Base-by-base conservation (phyloP, 64 coral and sea anemone species). In the Stylophora pistillata region DNA sequence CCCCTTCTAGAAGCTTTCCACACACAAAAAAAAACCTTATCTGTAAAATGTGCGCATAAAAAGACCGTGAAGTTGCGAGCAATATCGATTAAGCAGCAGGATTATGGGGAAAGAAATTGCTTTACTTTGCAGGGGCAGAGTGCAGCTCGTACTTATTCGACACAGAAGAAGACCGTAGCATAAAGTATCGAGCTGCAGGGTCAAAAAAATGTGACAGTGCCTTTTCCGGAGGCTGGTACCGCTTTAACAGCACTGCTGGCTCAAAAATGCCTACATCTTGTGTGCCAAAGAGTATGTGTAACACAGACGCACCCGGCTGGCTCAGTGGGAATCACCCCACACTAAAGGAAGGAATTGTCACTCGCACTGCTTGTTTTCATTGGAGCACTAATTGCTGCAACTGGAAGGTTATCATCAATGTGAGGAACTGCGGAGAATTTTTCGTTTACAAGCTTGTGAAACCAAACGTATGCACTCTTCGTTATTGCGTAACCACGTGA, bases 161-260 rank as follows among this genome's bases (percentile, higher is more conserved):
- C 74, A 55, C 18, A 16, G n/a, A 79, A 30, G 14, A 25, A 20
- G 77, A 79, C 77, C 77, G 77, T 12, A 59, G 59, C 31, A 59
- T 82, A 25, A 18, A 30, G 37, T 14, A 32, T 82, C 58, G 30
- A 5, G 12, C 14, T n/a, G 31, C 1, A 1, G 11, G 20, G 13
- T 52, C 62, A 16, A 1, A 82, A 9, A 84, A 84, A 84, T 84
- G 80, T 37, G 80, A 84, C 62, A 16, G 7, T 7, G 1, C 31
- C 25, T 33, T 69, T 2, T 60, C 23, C 6, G 25, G 60, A 14
- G 80, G 33, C 11, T 84, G 80, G 80, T 84, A 84, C 61, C 80
- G 80, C 80, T 84, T 84, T 25, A 84, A 84, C 11, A 28, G 80
- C 80, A 84, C 80, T 25, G 60, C 80, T 26, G 80, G 80, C 61